phyloP scores from a whole-genome alignment of 2,888 invertebrate genomes.

The Malachius bipustulatus region DNA sequence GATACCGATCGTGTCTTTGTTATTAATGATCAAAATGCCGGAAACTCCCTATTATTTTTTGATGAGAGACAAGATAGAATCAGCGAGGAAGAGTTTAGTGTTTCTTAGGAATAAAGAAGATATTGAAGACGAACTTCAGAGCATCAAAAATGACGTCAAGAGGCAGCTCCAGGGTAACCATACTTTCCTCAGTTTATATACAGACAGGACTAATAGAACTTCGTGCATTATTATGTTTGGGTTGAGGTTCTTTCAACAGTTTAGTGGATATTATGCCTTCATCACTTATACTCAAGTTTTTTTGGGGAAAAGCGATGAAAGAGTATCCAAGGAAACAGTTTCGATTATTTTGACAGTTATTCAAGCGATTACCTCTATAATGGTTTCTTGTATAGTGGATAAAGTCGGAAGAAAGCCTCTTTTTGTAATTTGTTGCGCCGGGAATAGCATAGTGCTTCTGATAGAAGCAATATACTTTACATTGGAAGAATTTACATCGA shows the following conservation, averaged over 20 bases:
- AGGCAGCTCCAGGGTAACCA: slow-evolving; percentile 40
- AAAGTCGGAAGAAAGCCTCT: slow-evolving; percentile 42
- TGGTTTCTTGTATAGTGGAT: slow-evolving; percentile 48
- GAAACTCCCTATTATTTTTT: slow-evolving; percentile 45
- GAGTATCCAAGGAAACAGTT: slow-evolving; percentile 31
- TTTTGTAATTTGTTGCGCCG: slow-evolving; percentile 40
- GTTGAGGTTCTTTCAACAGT: slow-evolving; percentile 36
- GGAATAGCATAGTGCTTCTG: slow-evolving; percentile 35
- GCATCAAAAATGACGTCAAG: slow-evolving; percentile 21
- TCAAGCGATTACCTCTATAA: slow-evolving; percentile 40
- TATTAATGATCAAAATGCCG: slow-evolving; percentile 50
- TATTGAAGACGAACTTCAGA: slow-evolving; percentile 37
- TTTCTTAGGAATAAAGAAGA: slow-evolving; percentile 42
- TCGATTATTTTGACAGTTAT: slow-evolving; percentile 41
- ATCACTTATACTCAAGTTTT: slow-evolving; percentile 48
- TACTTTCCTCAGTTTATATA: slow-evolving; percentile 43
- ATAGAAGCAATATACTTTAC: slow-evolving; percentile 39
- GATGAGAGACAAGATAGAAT: slow-evolving; percentile 31
- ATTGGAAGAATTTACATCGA: slow-evolving; percentile 31
- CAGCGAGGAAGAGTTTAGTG: slow-evolving; percentile 41
- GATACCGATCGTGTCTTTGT: slow-evolving; percentile 43
- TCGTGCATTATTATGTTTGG: slow-evolving; percentile 50
- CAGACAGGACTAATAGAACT: slow-evolving; percentile 45
- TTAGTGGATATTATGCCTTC: slow-evolving; percentile 51
- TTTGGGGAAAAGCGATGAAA: slow-evolving; percentile 33